Conservation (phyloP, 2,888 invertebrate species). For the Hoplodrina blanda region DNA sequence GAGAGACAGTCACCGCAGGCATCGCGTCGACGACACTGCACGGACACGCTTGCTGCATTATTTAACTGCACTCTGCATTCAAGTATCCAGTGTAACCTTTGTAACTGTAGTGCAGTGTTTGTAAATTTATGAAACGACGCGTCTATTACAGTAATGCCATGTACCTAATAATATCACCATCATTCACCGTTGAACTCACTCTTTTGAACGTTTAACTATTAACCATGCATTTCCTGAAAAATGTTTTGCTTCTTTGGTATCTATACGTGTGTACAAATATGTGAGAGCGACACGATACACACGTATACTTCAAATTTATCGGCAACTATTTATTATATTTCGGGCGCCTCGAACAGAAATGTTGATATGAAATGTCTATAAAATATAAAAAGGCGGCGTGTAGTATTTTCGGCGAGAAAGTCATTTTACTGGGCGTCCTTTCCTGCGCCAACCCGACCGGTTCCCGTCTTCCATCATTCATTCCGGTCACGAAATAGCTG, state of each 20-base stretch:
- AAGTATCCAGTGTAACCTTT: constrained; percentile 40
- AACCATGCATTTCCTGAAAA: constrained; percentile 17
- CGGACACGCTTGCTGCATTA: constrained; percentile 70
- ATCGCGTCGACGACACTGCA: constrained; percentile 54
- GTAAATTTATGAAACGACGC: constrained; percentile 48
- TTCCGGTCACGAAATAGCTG: constrained; percentile 71
- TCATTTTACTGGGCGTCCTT: constrained; percentile 67
- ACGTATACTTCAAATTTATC: constrained; percentile 48
- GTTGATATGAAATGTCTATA: constrained; percentile 63
- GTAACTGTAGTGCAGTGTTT: constrained; percentile 43
- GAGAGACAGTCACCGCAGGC: constrained; percentile 56
- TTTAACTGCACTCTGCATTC: constrained; percentile 72
- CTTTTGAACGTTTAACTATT: constrained; percentile 21
- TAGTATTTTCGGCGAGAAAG: constrained; percentile 70
- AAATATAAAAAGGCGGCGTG: constrained; percentile 63
- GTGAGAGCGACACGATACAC: constrained; percentile 48
- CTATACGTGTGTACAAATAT: constrained; percentile 16
- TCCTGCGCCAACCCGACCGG: constrained; percentile 59
- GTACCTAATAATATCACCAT: constrained; percentile 18
- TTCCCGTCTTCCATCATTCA: constrained; percentile 70
- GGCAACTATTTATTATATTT: constrained; percentile 55
- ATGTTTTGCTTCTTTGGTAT: constrained; percentile 7
- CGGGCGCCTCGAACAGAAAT: constrained; percentile 55
- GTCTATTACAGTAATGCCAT: constrained; percentile 29
- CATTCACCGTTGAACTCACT: constrained; percentile 9